These are phyloP conservation scores for Acronicta alni DNA, from an alignment of 2,888 invertebrate genomes.

Conservation along the genomic window DNA sequence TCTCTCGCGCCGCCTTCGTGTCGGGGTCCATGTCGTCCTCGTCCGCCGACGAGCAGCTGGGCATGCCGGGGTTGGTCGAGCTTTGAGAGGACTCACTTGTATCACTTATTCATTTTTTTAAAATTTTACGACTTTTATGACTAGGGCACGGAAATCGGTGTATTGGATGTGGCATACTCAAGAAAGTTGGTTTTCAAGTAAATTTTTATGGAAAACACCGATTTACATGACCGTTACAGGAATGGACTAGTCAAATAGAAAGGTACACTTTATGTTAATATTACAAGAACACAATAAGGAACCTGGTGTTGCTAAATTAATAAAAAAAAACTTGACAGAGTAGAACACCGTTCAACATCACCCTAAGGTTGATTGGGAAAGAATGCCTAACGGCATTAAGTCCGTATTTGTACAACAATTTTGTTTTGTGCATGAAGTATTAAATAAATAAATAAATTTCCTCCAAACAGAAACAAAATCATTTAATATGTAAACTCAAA, in stretches of 20 bases:
- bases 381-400: too few species aligned
- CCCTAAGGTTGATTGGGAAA: too few species aligned
- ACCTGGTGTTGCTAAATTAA: too few species aligned
- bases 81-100: constrained; percentile 19
- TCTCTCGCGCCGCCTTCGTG: constrained; percentile 97
- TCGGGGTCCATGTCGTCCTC: constrained; percentile 94
- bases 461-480: too few species aligned
- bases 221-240: constrained; percentile 1
- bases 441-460: too few species aligned
- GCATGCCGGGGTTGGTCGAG: constrained; percentile 43
- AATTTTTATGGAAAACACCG: not conserved
- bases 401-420: too few species aligned
- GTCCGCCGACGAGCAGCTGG: constrained; percentile 94
- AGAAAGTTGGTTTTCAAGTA: not conserved
- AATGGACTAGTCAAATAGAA: constrained; percentile 1
- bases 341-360: too few species aligned
- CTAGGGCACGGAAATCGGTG: constrained; percentile 5
- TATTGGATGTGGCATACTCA: not conserved
- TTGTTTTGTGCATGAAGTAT: too few species aligned
- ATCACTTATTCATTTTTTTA: constrained; percentile 2
- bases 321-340: too few species aligned
- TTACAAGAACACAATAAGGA: too few species aligned
- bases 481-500: too few species aligned
- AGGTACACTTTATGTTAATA: too few species aligned
- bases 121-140: not conserved